Evolutionary conservation across 2,113 vertebrate species (phyloP).

Genomic region (Dromiciops gliroides): DNA sequence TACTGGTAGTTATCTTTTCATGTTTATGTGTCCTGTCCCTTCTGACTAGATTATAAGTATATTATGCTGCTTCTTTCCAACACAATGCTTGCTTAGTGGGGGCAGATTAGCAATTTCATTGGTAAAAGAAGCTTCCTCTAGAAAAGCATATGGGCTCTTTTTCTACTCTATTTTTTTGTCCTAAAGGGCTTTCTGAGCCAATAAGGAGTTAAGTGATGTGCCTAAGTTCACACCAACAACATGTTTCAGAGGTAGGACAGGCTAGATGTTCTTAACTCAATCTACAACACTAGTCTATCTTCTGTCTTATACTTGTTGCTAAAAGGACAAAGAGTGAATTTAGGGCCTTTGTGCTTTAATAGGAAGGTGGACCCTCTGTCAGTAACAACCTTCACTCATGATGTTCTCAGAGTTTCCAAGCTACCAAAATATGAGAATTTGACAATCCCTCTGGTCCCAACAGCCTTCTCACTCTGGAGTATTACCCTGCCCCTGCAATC

Average conservation of each 20-base stretch:
- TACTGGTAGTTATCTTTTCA: conserved; percentile 14
- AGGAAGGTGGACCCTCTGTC: not conserved
- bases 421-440: conserved; percentile 3
- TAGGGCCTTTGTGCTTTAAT: not conserved
- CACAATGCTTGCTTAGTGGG: not conserved
- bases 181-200: not conserved
- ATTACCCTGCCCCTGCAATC: too few species aligned
- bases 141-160: not conserved
- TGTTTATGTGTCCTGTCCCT: conserved; percentile 3
- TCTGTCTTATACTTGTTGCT: not conserved
- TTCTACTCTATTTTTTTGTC: not conserved
- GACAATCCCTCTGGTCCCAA: not conserved
- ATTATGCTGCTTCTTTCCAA: not conserved
- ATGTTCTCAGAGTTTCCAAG: not conserved
- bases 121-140: not conserved
- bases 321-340: not conserved
- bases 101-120: not conserved
- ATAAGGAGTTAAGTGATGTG: not conserved
- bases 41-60: not conserved
- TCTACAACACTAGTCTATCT: not conserved
- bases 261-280: not conserved
- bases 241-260: not conserved
- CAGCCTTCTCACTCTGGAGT: not conserved
- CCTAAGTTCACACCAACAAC: not conserved
- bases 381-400: conserved; percentile 8